Percentiles rank a stretch among this genome's conserved stretches.
phyloP scores from a whole-genome alignment of 2,888 invertebrate genomes.

The Acrocyrtus sp. region DNA sequence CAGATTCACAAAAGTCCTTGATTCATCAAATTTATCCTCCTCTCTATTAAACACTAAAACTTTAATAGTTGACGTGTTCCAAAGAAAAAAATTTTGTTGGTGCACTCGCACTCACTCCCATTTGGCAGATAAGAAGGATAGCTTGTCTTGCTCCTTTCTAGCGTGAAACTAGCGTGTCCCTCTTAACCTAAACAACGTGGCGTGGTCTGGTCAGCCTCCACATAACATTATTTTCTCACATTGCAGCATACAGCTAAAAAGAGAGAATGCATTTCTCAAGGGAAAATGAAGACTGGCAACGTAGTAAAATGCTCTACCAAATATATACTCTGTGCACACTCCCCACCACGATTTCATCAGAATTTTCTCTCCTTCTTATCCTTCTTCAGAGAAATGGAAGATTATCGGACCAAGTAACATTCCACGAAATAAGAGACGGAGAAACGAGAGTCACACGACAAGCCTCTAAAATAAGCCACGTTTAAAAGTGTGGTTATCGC shows the following conservation, averaged over 20 bases:
- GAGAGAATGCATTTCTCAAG: background rate
- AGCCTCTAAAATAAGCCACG: background rate
- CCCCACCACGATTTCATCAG: constrained; percentile 15
- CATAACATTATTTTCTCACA: background rate
- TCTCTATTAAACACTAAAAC: constrained; percentile 2
- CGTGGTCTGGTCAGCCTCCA: constrained; percentile 13
- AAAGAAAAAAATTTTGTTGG: background rate
- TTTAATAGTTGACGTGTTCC: constrained; percentile 16
- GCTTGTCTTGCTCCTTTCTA: background rate
- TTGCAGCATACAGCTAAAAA: background rate
- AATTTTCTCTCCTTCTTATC: constrained; percentile 11
- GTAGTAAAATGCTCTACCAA: background rate
- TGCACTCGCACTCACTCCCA: too few species aligned
- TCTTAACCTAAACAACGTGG: constrained; percentile 10
- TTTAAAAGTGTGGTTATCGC: background rate
- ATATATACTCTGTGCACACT: background rate
- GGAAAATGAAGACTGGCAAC: background rate
- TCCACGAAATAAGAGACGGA: too few species aligned
- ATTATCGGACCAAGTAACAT: constrained; percentile 4
- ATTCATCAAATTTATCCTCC: background rate
- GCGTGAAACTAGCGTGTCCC: constrained; percentile 1
- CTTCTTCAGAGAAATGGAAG: constrained; percentile 6
- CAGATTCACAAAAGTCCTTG: background rate
- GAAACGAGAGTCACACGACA: constrained; percentile 14
- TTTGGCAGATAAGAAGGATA: background rate